phyloP scores from a whole-genome alignment of 1,140 invertebrate species.

The Holcopasites calliopsidis region DNA sequence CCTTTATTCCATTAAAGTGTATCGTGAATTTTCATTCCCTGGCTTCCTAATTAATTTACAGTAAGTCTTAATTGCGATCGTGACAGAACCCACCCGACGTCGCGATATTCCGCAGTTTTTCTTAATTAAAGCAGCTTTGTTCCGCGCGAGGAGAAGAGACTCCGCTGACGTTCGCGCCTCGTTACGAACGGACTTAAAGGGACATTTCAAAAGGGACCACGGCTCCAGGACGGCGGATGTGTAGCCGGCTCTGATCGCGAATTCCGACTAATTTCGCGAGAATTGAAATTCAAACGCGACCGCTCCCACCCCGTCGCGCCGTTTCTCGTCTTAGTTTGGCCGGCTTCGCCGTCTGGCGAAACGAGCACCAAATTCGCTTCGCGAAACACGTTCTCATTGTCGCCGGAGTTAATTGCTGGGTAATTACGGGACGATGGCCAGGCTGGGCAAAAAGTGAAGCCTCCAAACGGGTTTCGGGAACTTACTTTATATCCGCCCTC shows the following conservation, averaged over 20 bases:
- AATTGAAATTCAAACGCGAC: constrained; percentile 69
- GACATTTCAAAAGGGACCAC: constrained; percentile 14
- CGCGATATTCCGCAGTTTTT: constrained; percentile 18
- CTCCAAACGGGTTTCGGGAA: not conserved
- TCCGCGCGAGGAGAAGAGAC: not conserved
- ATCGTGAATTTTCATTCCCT: constrained; percentile 21
- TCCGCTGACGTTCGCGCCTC: constrained; percentile 11
- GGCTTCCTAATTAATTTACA: constrained; percentile 4
- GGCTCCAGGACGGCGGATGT: not conserved
- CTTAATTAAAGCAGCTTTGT: constrained; percentile 41
- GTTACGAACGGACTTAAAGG: constrained; percentile 22
- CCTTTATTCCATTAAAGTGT: not conserved
- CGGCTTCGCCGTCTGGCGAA: not conserved
- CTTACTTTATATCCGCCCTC: constrained; percentile 38
- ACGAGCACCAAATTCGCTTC: constrained; percentile 55
- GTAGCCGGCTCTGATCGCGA: constrained; percentile 14
- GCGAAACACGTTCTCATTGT: constrained; percentile 65
- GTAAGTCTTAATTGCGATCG: constrained; percentile 18
- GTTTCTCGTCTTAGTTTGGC: constrained; percentile 2
- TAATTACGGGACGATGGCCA: constrained; percentile 67
- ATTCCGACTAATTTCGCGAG: constrained; percentile 36
- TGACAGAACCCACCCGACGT: not conserved
- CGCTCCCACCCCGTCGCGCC: constrained; percentile 25
- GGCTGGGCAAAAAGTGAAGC: not conserved
- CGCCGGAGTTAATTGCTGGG: constrained; percentile 68